Evolutionary conservation across 2,113 vertebrate species (phyloP), one percentile per base, ranked within the genome.

Genomic region (Theristicus caerulescens): DNA sequence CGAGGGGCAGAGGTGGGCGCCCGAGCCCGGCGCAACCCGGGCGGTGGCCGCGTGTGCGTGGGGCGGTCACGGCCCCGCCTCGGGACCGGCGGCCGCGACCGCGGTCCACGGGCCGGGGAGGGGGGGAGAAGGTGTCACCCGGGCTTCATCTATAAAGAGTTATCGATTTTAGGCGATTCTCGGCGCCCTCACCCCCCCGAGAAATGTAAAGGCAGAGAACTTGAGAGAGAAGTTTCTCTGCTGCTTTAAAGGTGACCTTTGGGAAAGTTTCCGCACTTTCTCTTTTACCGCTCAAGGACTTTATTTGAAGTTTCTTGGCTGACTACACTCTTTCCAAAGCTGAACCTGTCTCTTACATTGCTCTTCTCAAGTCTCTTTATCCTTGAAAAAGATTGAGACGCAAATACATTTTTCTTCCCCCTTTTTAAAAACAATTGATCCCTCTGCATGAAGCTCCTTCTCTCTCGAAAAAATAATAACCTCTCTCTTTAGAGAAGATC

Each of bases 241-340:
- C 69, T 59, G 16, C 72, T 93, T 59, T 72, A 46, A 65, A 94
- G 83, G 86, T 94, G 92, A 94, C 94, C 95, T 95, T 67, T 85
- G 84, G 57, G 40, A 71, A 96, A 95, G 81, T 97, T 97, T 96
- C 81, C 11, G 4, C 84, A 85, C 70, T 94, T 96, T 84, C 71
- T 66, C 70, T 96, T 96, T 92, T 55, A 52, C 40, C 6, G 16
- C 70, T 82, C 86, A 76, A 76, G 59, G 86, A 84, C 72, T 94
- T 88, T 34, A 72, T 94, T 76, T 71, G 90, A 94, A 94, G 91
- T 90, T 93, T 25, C 69, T 78, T 32, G 73, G 40, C 69, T 84
- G 27, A 5, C 77, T 82, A 24, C 49, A 4, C 47, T 74, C 66
- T 44, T 72, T 76, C n/a, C 59, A 26, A 84, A 79, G 86, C 31